Evolutionary conservation across 2,797 vertebrate species (phyloP), one percentile per base, ranked within the genome.

Genomic region (Helicolenus hilgendorfi): DNA sequence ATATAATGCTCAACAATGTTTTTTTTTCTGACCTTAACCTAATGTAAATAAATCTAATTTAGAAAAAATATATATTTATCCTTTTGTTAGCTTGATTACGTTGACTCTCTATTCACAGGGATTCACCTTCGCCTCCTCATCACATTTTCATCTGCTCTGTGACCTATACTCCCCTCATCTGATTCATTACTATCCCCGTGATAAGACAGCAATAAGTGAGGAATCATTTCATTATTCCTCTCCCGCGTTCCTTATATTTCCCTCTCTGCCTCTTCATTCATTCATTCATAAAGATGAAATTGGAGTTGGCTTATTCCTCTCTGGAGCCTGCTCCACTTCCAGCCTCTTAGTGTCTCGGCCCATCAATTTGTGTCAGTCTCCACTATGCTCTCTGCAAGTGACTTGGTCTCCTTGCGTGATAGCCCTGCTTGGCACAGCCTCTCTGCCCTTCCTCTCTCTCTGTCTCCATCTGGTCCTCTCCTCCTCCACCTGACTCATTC

Each of bases 351-450:
- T 91, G 84, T 90, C 84, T 92, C 55, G 41, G 85, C 71, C 87
- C 90, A 92, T 95, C 87, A 91, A 83, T 94, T 93, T 91, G 83
- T 94, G 93, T 94, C 94, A 92, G 89, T 86, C 91, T 91, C 73
- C 87, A 83, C 90, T 92, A 69, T 65, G 83, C 88, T 92, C 85
- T 79, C 88, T 38, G 68, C 73, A 14, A 88, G 88, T 56, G 74
- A 74, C 88, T 93, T 53, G 64, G 84, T 88, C 67, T 92, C 73
- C 76, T 91, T 73, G 77, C 13, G 68, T 89, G 87, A 85, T 68
- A 74, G 83, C 84, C 85, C 85, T 26, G 75, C 82, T 89, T 94
- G 93, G 89, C 92, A 88, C 73, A 15, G 71, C 70, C 78, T 92
- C 74, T 62, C 80, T 73, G 11, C 69, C 77, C 68, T 83, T 85